Evolutionary conservation across 2,797 vertebrate species (phyloP).

Genomic region (Helarctos malayanus): DNA sequence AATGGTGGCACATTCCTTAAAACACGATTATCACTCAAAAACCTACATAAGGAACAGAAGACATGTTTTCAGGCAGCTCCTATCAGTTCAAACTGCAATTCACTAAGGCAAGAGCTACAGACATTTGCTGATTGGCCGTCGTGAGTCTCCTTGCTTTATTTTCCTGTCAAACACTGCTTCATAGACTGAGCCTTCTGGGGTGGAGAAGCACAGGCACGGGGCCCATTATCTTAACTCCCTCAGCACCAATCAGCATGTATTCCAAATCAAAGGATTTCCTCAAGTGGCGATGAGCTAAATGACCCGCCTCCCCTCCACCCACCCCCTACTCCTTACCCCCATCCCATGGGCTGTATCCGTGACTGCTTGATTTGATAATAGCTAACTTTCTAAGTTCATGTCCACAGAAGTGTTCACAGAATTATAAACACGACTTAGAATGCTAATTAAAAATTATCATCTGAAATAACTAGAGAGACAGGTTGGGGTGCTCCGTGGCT

Average conservation of each 20-base stretch:
- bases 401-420: neutral
- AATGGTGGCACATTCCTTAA: neutral
- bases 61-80: neutral
- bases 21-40: neutral
- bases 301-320: rapidly evolving
- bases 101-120: neutral
- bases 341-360: neutral
- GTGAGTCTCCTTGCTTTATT: slow-evolving; percentile 27
- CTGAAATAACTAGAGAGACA: neutral
- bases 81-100: neutral
- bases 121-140: slow-evolving; percentile 39
- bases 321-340: neutral
- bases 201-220: neutral
- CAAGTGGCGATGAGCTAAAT: neutral
- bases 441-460: neutral
- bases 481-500: neutral
- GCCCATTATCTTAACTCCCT: neutral
- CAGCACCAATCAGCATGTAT: neutral
- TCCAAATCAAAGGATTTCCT: neutral
- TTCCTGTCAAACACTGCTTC: neutral
- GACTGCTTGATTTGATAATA: neutral
- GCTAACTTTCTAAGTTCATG: neutral
- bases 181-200: neutral
- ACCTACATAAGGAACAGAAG: neutral
- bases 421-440: neutral